A percentile compares a stretch with the other conserved stretches of the same genome.
These are phyloP conservation scores for Nasua narica DNA, from an alignment of 2,797 vertebrate genomes.

Conservation along the genomic window DNA sequence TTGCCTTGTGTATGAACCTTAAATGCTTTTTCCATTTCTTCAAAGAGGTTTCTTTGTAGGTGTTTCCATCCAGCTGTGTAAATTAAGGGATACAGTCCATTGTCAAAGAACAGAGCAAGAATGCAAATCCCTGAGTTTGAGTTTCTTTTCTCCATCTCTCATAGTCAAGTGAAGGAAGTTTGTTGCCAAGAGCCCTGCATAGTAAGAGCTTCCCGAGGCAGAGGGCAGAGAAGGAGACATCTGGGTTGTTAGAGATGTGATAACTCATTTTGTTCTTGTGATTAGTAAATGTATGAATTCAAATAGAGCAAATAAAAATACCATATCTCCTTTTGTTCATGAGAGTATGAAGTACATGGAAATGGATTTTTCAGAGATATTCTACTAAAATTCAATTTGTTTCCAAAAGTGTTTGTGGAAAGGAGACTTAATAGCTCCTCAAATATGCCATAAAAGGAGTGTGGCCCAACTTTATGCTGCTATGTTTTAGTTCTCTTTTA, in stretches of 20 bases:
- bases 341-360: neutral
- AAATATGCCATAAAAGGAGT: neutral
- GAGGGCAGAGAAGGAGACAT: neutral
- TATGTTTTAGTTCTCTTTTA: neutral
- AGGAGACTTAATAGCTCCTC: neutral
- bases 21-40: neutral
- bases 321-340: neutral
- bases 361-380: neutral
- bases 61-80: neutral
- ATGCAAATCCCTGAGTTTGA: neutral
- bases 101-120: neutral
- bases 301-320: constrained; percentile 30
- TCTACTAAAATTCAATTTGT: neutral
- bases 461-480: neutral
- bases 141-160: neutral
- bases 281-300: neutral
- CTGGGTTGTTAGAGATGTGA: neutral
- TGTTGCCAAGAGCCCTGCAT: neutral
- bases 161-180: neutral
- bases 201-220: neutral
- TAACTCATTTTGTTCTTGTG: neutral
- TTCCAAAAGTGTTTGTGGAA: neutral
- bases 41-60: neutral
- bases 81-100: neutral
- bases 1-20: neutral